Percentiles rank a stretch among this genome's conserved stretches.
Conservation (phyloP, 1,140 invertebrate genomes). For the Branchinecta lynchi region DNA sequence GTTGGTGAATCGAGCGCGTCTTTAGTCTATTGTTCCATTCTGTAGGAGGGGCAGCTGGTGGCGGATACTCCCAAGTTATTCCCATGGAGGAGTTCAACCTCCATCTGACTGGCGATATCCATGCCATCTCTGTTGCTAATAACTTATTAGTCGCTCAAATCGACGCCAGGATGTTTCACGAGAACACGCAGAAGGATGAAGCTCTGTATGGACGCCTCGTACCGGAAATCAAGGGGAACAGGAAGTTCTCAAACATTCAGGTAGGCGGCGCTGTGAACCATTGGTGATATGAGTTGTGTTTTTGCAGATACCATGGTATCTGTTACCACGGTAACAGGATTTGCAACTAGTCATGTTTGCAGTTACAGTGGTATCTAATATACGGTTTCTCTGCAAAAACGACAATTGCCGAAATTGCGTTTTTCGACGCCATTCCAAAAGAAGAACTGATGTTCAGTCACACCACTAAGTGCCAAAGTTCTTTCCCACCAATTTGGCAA, state of each 20-base stretch:
- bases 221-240: slow-evolving; percentile 52
- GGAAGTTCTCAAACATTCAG: slow-evolving; percentile 60
- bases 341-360: too few relatives aligned
- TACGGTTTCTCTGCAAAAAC: too few relatives aligned
- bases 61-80: slow-evolving; percentile 81
- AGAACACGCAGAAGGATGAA: slow-evolving; percentile 68
- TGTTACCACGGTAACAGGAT: too few relatives aligned
- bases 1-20: too few relatives aligned
- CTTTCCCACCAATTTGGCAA: too few relatives aligned
- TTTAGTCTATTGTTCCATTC: not conserved
- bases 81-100: slow-evolving; percentile 99
- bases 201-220: slow-evolving; percentile 76
- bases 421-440: too few relatives aligned
- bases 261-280: slow-evolving; percentile 20
- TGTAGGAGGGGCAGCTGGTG: slow-evolving; percentile 75
- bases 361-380: too few relatives aligned
- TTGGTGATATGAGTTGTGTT: too few relatives aligned
- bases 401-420: too few relatives aligned
- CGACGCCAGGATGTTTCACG: slow-evolving; percentile 92
- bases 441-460: too few relatives aligned
- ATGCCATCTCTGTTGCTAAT: slow-evolving; percentile 93
- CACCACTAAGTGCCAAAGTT: too few relatives aligned
- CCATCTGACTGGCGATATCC: slow-evolving; percentile 96
- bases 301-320: too few relatives aligned
- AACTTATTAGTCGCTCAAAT: slow-evolving; percentile 88